Conservation (phyloP, 2,888 invertebrate genomes). For the Stenotaenia linearis region DNA sequence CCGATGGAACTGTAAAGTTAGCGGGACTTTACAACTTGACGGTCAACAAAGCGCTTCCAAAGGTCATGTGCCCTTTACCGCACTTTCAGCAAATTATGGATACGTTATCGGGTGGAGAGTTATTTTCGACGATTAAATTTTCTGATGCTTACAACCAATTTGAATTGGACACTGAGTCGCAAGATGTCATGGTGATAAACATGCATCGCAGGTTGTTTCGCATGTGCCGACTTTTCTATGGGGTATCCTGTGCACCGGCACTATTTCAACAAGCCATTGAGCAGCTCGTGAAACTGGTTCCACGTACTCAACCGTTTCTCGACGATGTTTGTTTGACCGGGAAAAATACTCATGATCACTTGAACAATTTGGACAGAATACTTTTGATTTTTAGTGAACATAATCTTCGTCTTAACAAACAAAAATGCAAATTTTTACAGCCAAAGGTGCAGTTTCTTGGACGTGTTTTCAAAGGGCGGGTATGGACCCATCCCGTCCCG, state of each 20-base stretch:
- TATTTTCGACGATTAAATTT: not conserved
- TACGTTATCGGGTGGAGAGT: not conserved
- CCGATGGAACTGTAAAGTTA: not conserved
- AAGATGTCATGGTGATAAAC: not conserved
- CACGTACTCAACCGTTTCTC: not conserved
- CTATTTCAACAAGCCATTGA: not conserved
- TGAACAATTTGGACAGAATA: not conserved
- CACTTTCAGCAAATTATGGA: not conserved
- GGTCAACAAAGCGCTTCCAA: not conserved
- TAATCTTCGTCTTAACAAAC: not conserved
- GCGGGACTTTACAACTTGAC: constrained; percentile 14
- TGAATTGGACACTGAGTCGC: not conserved
- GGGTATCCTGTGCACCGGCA: not conserved
- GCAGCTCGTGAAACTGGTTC: not conserved
- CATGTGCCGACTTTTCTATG: not conserved
- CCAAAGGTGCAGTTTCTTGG: no score
- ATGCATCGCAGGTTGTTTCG: not conserved
- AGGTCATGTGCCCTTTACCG: not conserved
- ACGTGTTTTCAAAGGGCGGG: not conserved
- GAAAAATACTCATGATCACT: not conserved
- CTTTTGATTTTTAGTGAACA: not conserved
- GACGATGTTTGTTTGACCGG: not conserved
- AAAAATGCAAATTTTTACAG: not conserved
- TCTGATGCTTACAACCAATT: constrained; percentile 2
- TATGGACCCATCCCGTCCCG: not conserved